phyloP scores from a whole-genome alignment of 2,113 vertebrate genomes.

The Benitochromis conjunctus region DNA sequence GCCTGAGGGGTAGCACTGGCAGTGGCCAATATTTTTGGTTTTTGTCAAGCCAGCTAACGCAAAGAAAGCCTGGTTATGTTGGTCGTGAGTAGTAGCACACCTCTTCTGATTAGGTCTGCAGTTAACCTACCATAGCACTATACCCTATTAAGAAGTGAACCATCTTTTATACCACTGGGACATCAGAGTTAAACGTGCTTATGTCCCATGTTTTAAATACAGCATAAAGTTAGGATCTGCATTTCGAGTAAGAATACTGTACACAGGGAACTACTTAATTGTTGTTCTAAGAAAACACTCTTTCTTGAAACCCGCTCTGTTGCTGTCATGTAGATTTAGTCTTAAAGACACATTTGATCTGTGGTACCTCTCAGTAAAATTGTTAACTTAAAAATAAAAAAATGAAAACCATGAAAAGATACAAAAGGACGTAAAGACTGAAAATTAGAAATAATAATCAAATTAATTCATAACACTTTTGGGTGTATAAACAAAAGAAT shows the following conservation, averaged over 20 bases:
- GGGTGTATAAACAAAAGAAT: no score
- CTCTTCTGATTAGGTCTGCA: background rate
- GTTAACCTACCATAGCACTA: background rate
- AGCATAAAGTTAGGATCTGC: background rate
- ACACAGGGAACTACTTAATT: background rate
- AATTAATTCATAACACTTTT: no score
- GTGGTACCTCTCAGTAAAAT: rapidly evolving
- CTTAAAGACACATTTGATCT: rapidly evolving
- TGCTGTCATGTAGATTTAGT: background rate
- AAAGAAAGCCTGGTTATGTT: background rate
- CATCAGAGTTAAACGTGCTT: background rate
- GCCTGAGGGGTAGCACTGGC: background rate
- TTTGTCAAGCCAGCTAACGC: background rate
- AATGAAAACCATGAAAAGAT: background rate
- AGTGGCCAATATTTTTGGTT: rapidly evolving
- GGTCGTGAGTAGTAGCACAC: background rate
- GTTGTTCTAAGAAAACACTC: background rate
- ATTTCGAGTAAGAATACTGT: background rate
- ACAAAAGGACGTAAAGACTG: background rate
- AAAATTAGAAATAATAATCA: no score
- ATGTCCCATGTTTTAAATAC: background rate
- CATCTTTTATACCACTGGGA: background rate
- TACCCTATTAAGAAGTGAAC: background rate
- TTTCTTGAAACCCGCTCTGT: background rate
- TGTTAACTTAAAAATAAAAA: background rate